Evolutionary conservation across 2,797 vertebrate species (phyloP).

Genomic region (Phoeniculus purpureus): DNA sequence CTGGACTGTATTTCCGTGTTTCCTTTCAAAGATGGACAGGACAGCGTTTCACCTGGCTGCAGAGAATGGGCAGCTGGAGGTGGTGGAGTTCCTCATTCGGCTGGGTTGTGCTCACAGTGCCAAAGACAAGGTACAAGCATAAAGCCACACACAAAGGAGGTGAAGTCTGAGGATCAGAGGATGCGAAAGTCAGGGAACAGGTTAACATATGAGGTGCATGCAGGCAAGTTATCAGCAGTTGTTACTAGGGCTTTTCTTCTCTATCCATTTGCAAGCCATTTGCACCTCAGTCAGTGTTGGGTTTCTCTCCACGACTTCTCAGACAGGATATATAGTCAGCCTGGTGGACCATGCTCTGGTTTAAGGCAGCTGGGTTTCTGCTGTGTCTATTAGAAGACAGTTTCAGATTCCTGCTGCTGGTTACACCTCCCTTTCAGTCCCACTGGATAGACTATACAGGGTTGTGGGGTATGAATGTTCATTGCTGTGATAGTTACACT

Average conservation of each 20-base stretch:
- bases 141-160: neutral
- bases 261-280: neutral
- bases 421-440: neutral
- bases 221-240: neutral
- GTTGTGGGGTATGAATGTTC: neutral
- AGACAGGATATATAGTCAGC: neutral
- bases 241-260: neutral
- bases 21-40: constrained; percentile 75
- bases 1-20: neutral
- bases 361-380: neutral
- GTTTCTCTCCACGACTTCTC: neutral
- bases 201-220: neutral
- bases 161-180: neutral
- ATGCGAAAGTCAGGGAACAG: neutral
- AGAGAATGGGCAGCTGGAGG: constrained; percentile 82
- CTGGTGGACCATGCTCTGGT: neutral
- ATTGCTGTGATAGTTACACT: neutral
- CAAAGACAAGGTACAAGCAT: constrained; percentile 86
- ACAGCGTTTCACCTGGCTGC: constrained; percentile 88
- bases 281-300: neutral
- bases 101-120: constrained; percentile 82
- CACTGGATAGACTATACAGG: neutral
- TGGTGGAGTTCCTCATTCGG: constrained; percentile 86
- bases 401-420: fast-evolving
- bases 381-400: neutral